Evolutionary conservation across 2,888 invertebrate genomes (phyloP).

Genomic region (Pammene aurita): DNA sequence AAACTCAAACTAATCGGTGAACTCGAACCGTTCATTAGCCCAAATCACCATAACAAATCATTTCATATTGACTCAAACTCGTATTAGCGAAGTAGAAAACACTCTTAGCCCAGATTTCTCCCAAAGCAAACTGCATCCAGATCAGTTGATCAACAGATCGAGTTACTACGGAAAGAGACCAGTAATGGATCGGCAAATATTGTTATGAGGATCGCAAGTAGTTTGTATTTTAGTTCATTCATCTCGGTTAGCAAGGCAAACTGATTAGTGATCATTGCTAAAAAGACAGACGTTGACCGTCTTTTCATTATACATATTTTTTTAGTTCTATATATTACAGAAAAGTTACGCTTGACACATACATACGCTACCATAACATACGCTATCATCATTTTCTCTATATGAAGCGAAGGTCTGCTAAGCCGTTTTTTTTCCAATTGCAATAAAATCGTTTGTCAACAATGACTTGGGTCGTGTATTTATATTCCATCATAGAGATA

Average conservation of each 20-base stretch:
- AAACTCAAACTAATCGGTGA: not conserved
- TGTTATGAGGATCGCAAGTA: constrained; percentile 39
- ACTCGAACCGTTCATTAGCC: constrained; percentile 20
- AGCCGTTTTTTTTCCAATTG: too few species aligned
- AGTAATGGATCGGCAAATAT: constrained; percentile 52
- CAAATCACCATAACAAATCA: constrained; percentile 13
- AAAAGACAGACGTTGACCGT: not conserved
- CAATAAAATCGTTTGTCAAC: too few species aligned
- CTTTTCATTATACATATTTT: too few species aligned
- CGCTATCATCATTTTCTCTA: too few species aligned
- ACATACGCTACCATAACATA: too few species aligned
- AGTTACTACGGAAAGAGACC: constrained; percentile 45
- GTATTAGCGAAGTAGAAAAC: constrained; percentile 42
- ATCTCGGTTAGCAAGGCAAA: constrained; percentile 6
- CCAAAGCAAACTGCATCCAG: constrained; percentile 48
- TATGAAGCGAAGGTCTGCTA: too few species aligned
- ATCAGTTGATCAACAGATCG: constrained; percentile 47
- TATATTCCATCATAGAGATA: too few species aligned
- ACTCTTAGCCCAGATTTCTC: constrained; percentile 52
- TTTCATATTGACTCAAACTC: constrained; percentile 26
- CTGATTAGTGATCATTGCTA: not conserved
- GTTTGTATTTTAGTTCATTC: constrained; percentile 11
- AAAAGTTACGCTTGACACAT: too few species aligned
- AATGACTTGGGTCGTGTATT: too few species aligned
- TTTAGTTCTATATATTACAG: too few species aligned